Evolutionary conservation across 2,888 invertebrate species (phyloP), one percentile per base, ranked within the genome.

Genomic region (Drosophila stalkeri): DNA sequence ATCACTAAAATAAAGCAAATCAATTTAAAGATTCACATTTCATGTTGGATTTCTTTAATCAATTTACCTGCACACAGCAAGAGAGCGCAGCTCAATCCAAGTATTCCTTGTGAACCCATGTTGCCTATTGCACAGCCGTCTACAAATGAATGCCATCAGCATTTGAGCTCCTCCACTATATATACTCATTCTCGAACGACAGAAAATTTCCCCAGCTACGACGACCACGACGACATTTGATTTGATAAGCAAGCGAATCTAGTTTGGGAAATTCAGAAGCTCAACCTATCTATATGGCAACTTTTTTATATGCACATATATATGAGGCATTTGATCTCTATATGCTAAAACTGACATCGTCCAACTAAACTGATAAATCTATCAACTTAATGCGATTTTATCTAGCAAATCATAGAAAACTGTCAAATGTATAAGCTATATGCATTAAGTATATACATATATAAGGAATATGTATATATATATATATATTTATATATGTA

Each of bases 261-360:
- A 18, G 16, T 65, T 67, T 59, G 75, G 77, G 75, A 60, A 75
- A 70, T 71, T 75, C 75, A 63, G 56, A 77, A 41, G 44, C 11
- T 39, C n/a, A 7, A 31, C 27, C 37, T 9, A 54, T 16, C 18
- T 31, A 20, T 33, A 33, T 51, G 33, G 44, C 18, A 69, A 56
- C 33, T 52, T 33, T 18, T 20, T 16, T n/a, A 41, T 47, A 16
- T 11, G n/a, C n/a, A 11, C 31, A 37, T 18, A 69, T 56, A 51
- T 60, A 51, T 51, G 14, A 49, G 69, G 56, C 54, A 49, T 23
- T 67, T 43, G 9, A 16, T 27, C 47, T 35, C 33, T 14, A 41
- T 18, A 51, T 70, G 76, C 49, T 55, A 75, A 55, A 63, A 52
- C 33, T 62, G 54, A n/a, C 52, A 23, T 37, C 31, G 39, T n/a